Conservation (phyloP, 2,113 vertebrate species). For the Ancistrus triradiatus region DNA sequence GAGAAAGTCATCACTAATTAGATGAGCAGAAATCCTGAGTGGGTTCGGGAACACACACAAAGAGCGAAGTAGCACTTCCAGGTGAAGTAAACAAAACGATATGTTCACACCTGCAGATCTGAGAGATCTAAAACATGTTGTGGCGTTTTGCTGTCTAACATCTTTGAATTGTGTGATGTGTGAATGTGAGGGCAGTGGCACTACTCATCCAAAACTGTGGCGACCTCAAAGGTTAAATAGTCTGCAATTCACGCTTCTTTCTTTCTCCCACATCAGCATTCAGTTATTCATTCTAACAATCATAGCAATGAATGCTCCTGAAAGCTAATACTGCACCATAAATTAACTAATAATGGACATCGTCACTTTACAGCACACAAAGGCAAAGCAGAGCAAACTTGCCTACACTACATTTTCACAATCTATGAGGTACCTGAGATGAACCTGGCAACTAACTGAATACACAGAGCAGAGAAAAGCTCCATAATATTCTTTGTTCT, state of each 20-base stretch:
- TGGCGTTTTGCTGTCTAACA: slow-evolving; percentile 8
- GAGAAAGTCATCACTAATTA: slow-evolving; percentile 40
- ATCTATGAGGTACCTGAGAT: neutral
- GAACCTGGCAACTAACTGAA: no score
- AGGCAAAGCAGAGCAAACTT: slow-evolving; percentile 16
- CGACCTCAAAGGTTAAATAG: slow-evolving; percentile 16
- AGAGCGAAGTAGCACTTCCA: slow-evolving; percentile 24
- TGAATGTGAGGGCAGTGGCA: slow-evolving; percentile 13
- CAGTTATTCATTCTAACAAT: slow-evolving; percentile 61
- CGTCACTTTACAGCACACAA: slow-evolving; percentile 26
- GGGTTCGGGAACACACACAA: slow-evolving; percentile 28
- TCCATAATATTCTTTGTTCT: neutral
- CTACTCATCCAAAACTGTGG: neutral
- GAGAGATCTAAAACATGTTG: slow-evolving; percentile 25
- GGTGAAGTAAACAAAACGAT: slow-evolving; percentile 9
- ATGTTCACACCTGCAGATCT: slow-evolving; percentile 15
- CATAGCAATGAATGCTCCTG: slow-evolving; percentile 37
- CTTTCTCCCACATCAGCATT: slow-evolving; percentile 45
- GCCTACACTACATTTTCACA: slow-evolving; percentile 3
- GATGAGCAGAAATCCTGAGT: slow-evolving; percentile 16
- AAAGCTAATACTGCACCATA: no score
- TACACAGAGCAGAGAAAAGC: neutral
- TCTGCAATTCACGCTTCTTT: slow-evolving; percentile 21
- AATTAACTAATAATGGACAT: slow-evolving; percentile 50
- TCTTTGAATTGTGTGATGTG: slow-evolving; percentile 5